phyloP scores from a whole-genome alignment of 2,113 vertebrate genomes.

The Elephas maximus region DNA sequence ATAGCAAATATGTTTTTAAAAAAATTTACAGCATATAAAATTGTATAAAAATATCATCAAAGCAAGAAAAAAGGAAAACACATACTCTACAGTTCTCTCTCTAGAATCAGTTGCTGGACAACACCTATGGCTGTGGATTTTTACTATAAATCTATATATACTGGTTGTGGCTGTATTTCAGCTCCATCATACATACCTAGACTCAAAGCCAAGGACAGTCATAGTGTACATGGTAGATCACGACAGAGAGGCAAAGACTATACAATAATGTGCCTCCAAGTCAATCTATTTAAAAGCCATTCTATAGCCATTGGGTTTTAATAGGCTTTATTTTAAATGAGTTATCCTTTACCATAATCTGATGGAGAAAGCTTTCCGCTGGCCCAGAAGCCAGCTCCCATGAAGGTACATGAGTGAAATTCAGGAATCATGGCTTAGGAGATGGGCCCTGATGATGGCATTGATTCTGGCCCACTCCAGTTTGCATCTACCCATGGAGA shows the following conservation, averaged over 20 bases:
- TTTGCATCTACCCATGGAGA: neutral
- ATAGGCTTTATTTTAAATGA: neutral
- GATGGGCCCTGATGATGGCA: neutral
- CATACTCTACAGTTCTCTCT: conserved; percentile 62
- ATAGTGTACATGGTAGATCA: conserved; percentile 32
- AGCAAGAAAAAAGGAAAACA: conserved; percentile 83
- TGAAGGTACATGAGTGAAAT: neutral
- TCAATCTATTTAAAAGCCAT: conserved; percentile 1
- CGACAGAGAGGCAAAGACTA: neutral
- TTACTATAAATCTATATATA: neutral
- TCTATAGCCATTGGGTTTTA: neutral
- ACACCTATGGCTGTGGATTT: conserved; percentile 35
- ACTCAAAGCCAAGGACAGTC: conserved; percentile 2
- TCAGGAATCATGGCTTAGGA: neutral
- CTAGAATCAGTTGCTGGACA: conserved; percentile 67
- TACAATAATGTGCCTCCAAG: neutral
- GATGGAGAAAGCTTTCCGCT: neutral
- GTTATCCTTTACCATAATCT: neutral
- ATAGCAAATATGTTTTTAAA: conserved; percentile 79
- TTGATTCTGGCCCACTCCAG: neutral
- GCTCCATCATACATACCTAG: neutral
- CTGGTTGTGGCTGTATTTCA: neutral
- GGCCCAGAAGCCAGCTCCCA: neutral
- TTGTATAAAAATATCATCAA: conserved; percentile 87
- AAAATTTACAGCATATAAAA: conserved; percentile 85